These are phyloP conservation scores for Sebastes baramenuke DNA, from an alignment of 2,797 vertebrate genomes.

Conservation along the genomic window DNA sequence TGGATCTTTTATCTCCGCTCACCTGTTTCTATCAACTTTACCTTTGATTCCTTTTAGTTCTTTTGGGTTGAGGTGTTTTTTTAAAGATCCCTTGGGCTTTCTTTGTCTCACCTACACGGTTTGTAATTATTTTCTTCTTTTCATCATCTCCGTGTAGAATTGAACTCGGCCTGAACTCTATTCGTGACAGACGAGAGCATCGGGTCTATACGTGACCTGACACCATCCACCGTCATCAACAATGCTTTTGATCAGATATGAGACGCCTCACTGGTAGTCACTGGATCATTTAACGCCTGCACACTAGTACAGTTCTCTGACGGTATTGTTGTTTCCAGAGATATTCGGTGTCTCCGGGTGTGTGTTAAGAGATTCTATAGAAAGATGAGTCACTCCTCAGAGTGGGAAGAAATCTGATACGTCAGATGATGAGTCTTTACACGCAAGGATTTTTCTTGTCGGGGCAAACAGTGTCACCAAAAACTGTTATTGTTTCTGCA, in stretches of 20 bases:
- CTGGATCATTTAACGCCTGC: neutral
- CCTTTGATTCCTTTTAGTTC: neutral
- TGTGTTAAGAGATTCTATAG: constrained; percentile 4
- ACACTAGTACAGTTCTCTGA: neutral
- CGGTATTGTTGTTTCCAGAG: constrained; percentile 26
- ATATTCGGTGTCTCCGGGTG: constrained; percentile 35
- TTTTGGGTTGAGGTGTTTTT: neutral
- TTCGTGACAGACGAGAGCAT: neutral
- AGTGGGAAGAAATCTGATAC: constrained; percentile 43
- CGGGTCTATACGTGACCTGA: neutral
- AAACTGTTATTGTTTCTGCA: neutral
- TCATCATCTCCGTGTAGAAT: neutral
- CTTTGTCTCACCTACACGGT: neutral
- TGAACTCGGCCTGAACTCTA: constrained; percentile 28
- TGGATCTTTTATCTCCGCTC: neutral
- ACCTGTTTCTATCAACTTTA: neutral
- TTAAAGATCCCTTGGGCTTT: neutral
- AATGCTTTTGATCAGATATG: constrained; percentile 11
- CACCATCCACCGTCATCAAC: neutral
- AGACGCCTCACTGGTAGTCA: neutral
- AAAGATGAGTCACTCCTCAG: constrained; percentile 44
- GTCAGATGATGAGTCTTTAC: constrained; percentile 21
- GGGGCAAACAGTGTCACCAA: neutral
- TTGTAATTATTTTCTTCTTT: neutral
- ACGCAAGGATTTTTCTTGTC: neutral